These are phyloP conservation scores for Gastracanthus pulcherrimus DNA, from an alignment of 2,888 invertebrate species.

Conservation along the genomic window DNA sequence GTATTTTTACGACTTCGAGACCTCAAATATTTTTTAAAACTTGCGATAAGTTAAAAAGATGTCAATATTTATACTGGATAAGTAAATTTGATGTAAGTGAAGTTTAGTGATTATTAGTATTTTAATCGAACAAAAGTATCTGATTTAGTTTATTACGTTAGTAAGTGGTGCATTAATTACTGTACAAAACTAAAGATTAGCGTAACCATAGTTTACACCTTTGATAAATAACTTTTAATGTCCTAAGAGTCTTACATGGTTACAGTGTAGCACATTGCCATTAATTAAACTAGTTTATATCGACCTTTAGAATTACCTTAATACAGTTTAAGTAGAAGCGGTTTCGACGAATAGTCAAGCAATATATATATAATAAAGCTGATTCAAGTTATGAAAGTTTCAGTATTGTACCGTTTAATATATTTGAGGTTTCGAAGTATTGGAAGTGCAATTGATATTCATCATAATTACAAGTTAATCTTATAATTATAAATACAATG, in stretches of 20 bases:
- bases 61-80: too few species aligned
- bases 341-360: conserved; percentile 4
- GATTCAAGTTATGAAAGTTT: conserved; percentile 31
- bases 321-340: conserved; percentile 20
- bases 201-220: background rate
- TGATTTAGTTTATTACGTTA: too few species aligned
- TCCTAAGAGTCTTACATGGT: background rate
- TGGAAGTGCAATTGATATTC: too few species aligned
- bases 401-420: conserved; percentile 12
- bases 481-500: too few species aligned
- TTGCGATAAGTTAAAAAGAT: background rate
- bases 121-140: background rate
- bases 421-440: background rate
- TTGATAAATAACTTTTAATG: background rate
- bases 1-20: background rate
- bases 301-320: conserved; percentile 13
- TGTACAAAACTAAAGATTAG: background rate
- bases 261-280: background rate
- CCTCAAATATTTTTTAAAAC: background rate
- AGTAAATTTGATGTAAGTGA: too few species aligned
- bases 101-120: too few species aligned
- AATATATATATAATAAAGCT: background rate
- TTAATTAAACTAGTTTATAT: conserved; percentile 38
- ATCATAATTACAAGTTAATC: conserved; percentile 8
- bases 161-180: background rate